Base-by-base conservation (phyloP, 2,888 invertebrate species). In the Chaitophorus viminalis region DNA sequence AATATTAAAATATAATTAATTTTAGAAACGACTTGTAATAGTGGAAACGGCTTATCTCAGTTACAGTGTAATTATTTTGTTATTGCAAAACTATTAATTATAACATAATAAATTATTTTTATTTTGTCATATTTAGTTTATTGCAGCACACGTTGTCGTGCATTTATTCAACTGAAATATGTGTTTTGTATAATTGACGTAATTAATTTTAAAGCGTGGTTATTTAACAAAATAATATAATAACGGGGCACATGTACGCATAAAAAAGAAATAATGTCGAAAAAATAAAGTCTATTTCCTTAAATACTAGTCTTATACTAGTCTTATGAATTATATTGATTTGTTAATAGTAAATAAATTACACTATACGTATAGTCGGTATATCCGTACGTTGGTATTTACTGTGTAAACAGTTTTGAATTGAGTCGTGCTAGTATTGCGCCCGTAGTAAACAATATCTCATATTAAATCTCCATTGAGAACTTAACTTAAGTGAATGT, bases 381-480 rank as follows among this genome's bases (percentile, higher is more conserved):
- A 39, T 39, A 39, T 46, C 5, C 9, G 11, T 9, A 46, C 11
- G 1, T 14, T 11, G 0, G 3, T 14, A 0, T 77, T 85, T 72
- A 39, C 6, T 39, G 75, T 76, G 76, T 76, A 84, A 76, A 84
- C 46, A 65, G 39, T 81, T 87, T 79, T 60, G 25, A 87, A 87
- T 79, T 74, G 60, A 87, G 60, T 79, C 87, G 79, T 87, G 79
- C 60, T 25, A 54, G 78, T 79, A n/a, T n/a, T 74, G 36, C 39
- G 46, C 36, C 8, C 18, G 54, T 18, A 31, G 60, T 87, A 87
- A 79, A 87, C 79, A 79, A 60, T 79, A 87, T 79, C 25, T 72
- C 60, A 21, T 72, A 87, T 87, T 87, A 74, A 74, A 79, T 74
- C 74, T 74, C 74, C 79, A 74, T 72, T 74, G 87, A 87, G 74